Conservation (phyloP, 2,888 invertebrate genomes). For the Pristionchus mayeri region DNA sequence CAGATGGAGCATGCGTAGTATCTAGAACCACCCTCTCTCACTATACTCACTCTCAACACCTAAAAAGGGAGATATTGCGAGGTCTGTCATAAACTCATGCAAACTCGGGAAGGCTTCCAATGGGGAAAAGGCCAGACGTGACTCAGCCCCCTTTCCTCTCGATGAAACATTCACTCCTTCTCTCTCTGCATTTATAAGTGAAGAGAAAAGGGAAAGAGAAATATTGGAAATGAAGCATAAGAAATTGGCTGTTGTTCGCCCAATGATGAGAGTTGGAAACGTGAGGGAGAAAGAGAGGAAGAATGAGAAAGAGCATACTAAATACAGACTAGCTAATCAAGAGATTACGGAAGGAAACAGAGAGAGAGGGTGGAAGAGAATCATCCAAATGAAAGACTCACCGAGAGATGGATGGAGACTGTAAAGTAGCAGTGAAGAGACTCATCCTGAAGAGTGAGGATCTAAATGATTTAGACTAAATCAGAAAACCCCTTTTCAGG, state of each 20-base stretch:
- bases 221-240: constrained; percentile 7
- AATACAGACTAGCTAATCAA: not conserved
- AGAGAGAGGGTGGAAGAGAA: not conserved
- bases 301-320: constrained; percentile 21
- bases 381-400: not conserved
- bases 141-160: constrained; percentile 3
- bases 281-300: constrained; percentile 1
- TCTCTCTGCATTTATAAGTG: constrained; percentile 38
- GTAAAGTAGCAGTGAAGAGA: not conserved
- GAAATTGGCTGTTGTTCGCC: not conserved
- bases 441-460: not conserved
- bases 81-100: not conserved
- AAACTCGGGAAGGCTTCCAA: not conserved
- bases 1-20: not conserved
- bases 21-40: not conserved
- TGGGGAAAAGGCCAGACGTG: not conserved
- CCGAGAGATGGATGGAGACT: not conserved
- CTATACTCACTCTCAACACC: not conserved
- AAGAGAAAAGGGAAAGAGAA: constrained; percentile 1
- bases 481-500: not conserved
- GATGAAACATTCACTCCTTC: constrained; percentile 5
- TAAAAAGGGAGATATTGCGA: not conserved
- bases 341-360: constrained; percentile 1
- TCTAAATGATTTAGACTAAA: not conserved
- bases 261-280: not conserved